Evolutionary conservation across 2,888 invertebrate genomes (phyloP), one percentile per base, ranked within the genome.

Genomic region (Thelaira solivaga): DNA sequence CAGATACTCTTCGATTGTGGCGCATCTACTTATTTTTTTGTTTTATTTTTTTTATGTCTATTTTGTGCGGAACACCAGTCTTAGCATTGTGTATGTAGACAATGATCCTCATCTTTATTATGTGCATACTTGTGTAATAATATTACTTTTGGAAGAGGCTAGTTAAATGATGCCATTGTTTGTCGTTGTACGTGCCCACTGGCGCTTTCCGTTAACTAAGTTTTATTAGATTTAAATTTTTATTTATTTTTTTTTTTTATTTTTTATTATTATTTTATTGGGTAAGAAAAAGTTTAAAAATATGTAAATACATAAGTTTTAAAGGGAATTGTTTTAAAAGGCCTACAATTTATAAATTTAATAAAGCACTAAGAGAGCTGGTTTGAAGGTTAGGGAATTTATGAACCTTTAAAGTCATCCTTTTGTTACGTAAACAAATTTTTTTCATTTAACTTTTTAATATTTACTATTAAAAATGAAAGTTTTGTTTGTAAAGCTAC

Each of bases 171-270:
- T 49, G 31, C 61, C 31, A 45, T 47, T 55, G 47, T 31, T 59
- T 47, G 39, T 57, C 29, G 72, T 64, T 49, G 31, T 64, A 65
- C 41, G 57, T 73, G 73, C 41, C 55, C 39, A 55, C 45, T 68
- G 68, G 67, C 74, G 67, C 74, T 61, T 75, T 75, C 29, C 26
- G 36, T 53, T 53, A 57, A 57, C 41, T 49, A 31, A 29, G 16
- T 47, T 39, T 39, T 62, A 43, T 43, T 31, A 16, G 31, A 29
- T 18, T 41, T 16, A 4, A 29, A 3, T 22, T 7, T 45, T 13
- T 55, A 18, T 31, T 26, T 53, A n/a, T 20, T 18, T 3, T 24
- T 57, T n/a, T 34, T 47, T 8, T 29, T 41, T 55, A 18, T 31
- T 26, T 53, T 18, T 20, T 18, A 6, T 24, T 57, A 22, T 34